Base-by-base conservation (phyloP, 1,140 invertebrate genomes). In the Tachypleus tridentatus region DNA sequence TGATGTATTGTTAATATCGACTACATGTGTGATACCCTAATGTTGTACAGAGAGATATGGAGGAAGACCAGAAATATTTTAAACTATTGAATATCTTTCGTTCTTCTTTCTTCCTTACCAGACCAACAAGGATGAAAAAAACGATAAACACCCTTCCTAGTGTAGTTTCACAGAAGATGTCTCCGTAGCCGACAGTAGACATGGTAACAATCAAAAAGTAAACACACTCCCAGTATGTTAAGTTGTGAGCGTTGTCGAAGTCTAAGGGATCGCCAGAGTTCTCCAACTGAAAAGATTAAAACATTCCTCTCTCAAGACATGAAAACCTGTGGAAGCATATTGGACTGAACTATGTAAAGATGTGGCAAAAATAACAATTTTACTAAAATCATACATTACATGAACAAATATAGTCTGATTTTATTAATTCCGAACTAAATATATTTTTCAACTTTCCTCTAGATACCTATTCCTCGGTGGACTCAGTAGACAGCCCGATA, bases 171-270 rank as follows among this genome's bases (percentile, higher is more conserved):
- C 94, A 97, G 82, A 87, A 95, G 75, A 97, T 92, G 81, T 97
- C 94, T 80, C 94, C 94, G 79, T 97, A 97, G 76, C 94, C 94
- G 78, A 98, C 78, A 66, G 95, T 98, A 71, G 94, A 97, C 94
- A 98, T 98, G 73, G 95, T 98, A 70, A 98, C 95, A 79, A 98
- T 96, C 67, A 96, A 84, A 82, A 98, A 98, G 81, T 97, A 98
- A 71, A 97, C 91, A 79, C 93, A 96, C 71, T 93, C 95, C 89
- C 93, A 97, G 80, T 97, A 97, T 59, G 93, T 91, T 75, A 97
- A 84, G 74, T 86, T 85, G 79, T 97, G 89, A 65, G 89, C 86
- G 81, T 97, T 97, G 72, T 83, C 82, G 81, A 97, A 97, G 73
- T 95, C 89, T 77, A 96, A 83, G 73, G 94, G 93, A 82, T 97